Evolutionary conservation across 2,888 invertebrate species (phyloP), one percentile per base, ranked within the genome.

Genomic region (Epirrhoe alternata): DNA sequence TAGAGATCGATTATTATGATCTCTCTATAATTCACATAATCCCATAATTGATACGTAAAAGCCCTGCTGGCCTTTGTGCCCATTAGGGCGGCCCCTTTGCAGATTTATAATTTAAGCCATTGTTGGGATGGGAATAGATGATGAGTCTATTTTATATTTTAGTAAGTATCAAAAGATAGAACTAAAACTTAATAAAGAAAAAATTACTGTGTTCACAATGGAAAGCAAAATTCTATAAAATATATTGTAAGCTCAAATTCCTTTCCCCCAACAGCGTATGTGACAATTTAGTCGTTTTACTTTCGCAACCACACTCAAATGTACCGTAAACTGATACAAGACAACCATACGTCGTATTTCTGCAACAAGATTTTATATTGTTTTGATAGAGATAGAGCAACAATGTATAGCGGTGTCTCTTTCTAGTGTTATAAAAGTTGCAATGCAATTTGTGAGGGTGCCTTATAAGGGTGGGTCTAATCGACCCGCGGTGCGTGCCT

Each of bases 41-140:
- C 86, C 86, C 81, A 81, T 90, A 90, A 90, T 89, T 90, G 90
- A 89, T 89, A 86, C 83, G 82, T 86, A 85, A 88, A 87, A 88
- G 84, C 86, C 78, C 74, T 74, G 76, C 76, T 88, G 83, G 85
- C 86, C 67, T 89, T 87, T 85, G 76, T 83, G 83, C 83, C 67
- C 85, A 84, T 86, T 85, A 87, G 80, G 79, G 77, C 74, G 80
- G 85, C 81, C 85, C 83, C 73, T 83, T 80, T 83, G 77, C 83
- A 86, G 86, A 87, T 86, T 90, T 86, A 89, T 83, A 83, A 84
- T 86, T 80, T 83, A 82, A 74, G 67, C 86, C 81, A 89, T 88
- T 84, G 87, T 82, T 81, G 84, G 85, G 86, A 72, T 90, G 84
- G 72, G 83, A 12, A 86, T 89, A 87, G 90, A 90, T 90, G 78